Evolutionary conservation across 2,888 invertebrate species (phyloP).

Genomic region (Thumatha senex): DNA sequence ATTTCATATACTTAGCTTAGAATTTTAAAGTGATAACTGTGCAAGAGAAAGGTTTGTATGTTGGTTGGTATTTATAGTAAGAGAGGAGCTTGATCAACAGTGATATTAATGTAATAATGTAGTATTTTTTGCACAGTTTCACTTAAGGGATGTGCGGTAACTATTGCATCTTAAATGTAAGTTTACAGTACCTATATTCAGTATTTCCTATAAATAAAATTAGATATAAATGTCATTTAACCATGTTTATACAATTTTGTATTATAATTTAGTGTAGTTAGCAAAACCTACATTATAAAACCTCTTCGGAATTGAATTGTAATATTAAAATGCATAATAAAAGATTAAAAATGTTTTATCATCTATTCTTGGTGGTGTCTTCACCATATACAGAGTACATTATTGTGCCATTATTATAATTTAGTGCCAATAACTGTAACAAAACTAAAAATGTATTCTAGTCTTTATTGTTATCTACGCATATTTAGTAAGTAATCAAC

Average conservation of each 20-base stretch:
- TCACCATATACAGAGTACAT: slow-evolving; percentile 67
- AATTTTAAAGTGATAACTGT: slow-evolving; percentile 69
- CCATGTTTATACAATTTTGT: slow-evolving; percentile 74
- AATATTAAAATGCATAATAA: slow-evolving; percentile 57
- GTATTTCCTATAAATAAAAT: slow-evolving; percentile 75
- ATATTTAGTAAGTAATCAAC: slow-evolving; percentile 81
- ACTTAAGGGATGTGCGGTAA: slow-evolving; percentile 65
- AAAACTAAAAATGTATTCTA: slow-evolving; percentile 79
- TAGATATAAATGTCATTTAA: slow-evolving; percentile 68
- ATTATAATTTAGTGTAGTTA: slow-evolving; percentile 75
- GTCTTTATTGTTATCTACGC: slow-evolving; percentile 82
- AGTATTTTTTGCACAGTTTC: slow-evolving; percentile 72
- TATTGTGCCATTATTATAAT: slow-evolving; percentile 79
- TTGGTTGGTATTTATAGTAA: slow-evolving; percentile 51
- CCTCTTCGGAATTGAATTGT: slow-evolving; percentile 57
- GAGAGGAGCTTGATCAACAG: slow-evolving; percentile 69
- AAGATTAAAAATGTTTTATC: slow-evolving; percentile 31
- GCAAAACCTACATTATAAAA: slow-evolving; percentile 67
- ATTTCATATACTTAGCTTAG: slow-evolving; percentile 45
- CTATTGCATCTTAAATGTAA: slow-evolving; percentile 59
- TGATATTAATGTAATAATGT: slow-evolving; percentile 67
- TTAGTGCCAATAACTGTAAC: slow-evolving; percentile 84
- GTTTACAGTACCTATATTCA: slow-evolving; percentile 63
- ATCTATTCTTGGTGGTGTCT: slow-evolving; percentile 47
- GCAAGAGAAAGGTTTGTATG: slow-evolving; percentile 63